These are phyloP conservation scores for Microctenopoma steveboyesi DNA, from an alignment of 2,797 vertebrate genomes.

Conservation along the genomic window DNA sequence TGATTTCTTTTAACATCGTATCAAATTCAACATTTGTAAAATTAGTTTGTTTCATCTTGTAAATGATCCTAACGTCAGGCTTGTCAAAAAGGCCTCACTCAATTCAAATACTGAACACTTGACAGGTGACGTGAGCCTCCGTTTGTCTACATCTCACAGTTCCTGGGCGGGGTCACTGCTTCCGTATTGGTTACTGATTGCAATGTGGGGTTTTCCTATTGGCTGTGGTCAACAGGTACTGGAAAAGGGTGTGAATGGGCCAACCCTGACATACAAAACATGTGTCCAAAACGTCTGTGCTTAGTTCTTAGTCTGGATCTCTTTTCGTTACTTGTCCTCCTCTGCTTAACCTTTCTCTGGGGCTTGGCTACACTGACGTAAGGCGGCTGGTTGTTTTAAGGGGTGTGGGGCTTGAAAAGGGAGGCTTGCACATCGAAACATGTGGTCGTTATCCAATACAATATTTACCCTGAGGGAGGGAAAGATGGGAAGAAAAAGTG, in stretches of 20 bases:
- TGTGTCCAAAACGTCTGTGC: constrained; percentile 24
- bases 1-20: neutral
- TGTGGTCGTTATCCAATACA: constrained; percentile 60
- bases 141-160: neutral
- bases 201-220: constrained; percentile 31
- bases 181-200: constrained; percentile 12
- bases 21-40: neutral
- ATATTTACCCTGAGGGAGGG: constrained; percentile 56
- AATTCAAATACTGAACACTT: neutral
- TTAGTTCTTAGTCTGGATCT: constrained; percentile 21
- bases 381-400: constrained; percentile 58
- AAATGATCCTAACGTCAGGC: neutral
- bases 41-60: neutral
- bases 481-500: constrained; percentile 22
- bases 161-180: constrained; percentile 20
- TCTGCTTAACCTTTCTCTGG: constrained; percentile 40
- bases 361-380: constrained; percentile 49
- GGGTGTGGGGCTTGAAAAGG: constrained; percentile 65
- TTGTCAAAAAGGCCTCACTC: constrained; percentile 1
- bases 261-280: neutral
- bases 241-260: neutral
- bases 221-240: constrained; percentile 33
- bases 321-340: constrained; percentile 27
- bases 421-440: constrained; percentile 71
- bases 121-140: constrained; percentile 2